These are phyloP conservation scores for Patella vulgata DNA, from an alignment of 1,140 invertebrate genomes.

Conservation along the genomic window DNA sequence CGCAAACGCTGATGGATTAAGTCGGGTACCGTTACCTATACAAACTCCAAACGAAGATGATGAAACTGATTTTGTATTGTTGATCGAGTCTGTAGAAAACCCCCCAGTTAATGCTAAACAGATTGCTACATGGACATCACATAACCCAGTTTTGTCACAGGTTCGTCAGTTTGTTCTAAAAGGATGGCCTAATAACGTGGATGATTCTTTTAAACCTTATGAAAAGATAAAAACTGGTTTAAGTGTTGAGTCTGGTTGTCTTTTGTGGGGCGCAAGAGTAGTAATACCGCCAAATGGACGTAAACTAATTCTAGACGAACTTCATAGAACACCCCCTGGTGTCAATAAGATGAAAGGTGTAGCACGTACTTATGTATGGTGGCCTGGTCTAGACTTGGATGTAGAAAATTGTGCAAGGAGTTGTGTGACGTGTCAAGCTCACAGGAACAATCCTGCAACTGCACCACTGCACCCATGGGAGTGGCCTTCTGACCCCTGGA, in stretches of 20 bases:
- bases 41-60: conserved; percentile 2
- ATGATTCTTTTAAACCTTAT: conserved; percentile 9
- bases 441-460: conserved; percentile 21
- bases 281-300: conserved; percentile 19
- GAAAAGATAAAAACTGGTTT: conserved; percentile 15
- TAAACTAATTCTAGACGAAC: conserved; percentile 3
- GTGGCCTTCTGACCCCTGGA: conserved; percentile 3
- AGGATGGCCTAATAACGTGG: conserved; percentile 17
- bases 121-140: conserved; percentile 1
- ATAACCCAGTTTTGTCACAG: background rate
- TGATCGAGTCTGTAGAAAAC: background rate
- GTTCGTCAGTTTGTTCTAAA: background rate
- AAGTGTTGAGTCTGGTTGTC: conserved; percentile 15
- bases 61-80: background rate
- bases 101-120: conserved; percentile 16
- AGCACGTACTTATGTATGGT: conserved; percentile 12
- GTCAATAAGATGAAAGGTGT: conserved; percentile 11
- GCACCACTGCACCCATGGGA: conserved; percentile 7
- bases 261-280: conserved; percentile 20
- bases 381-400: conserved; percentile 17
- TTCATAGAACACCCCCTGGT: conserved; percentile 22
- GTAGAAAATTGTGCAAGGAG: conserved; percentile 12
- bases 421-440: conserved; percentile 13
- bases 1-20: conserved; percentile 52
- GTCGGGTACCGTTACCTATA: conserved; percentile 4